Base-by-base conservation (phyloP, 2,797 vertebrate genomes). In the Siniperca scherzeri region DNA sequence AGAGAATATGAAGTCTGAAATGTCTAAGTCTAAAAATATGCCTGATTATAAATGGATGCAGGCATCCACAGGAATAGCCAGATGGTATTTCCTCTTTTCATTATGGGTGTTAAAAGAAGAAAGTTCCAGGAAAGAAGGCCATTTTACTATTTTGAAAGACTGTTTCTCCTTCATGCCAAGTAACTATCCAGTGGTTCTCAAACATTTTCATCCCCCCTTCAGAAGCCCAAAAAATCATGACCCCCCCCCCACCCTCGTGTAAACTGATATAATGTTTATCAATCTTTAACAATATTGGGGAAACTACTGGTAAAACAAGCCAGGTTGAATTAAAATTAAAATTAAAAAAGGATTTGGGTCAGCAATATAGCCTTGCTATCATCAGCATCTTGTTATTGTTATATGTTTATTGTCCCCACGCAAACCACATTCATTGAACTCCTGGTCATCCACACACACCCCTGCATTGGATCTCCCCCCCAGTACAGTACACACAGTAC, bases 1-100 rank as follows among this genome's bases (percentile, higher is more conserved):
- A 60, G 19, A 70, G n/a, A 38, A 33, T 16, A 57, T 42, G 19
- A n/a, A 61, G 53, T 56, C 40, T 77, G 52, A 66, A 76, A 74
- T 79, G 44, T 61, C 55, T 13, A 66, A 74, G 70, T 67, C 68
- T 80, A 70, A 81, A 84, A 84, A 79, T 74, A 84, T 56, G 19
- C 64, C 57, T 60, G 53, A 78, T 77, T 74, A 74, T 81, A 81
- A 82, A 80, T 86, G 44, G 67, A 78, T 65, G 7, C 14, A 27
- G 1, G 0, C 4, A 19, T 78, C 27, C 62, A 57, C 79, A 76
- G 56, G 71, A 81, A 77, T 64, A 80, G 52, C 11, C 36, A 46
- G 48, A 61, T 72, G 59, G 83, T 84, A 85, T 87, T 90, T 91
- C 78, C 79, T 74, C 50, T 83, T 77, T 21, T 78, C 40, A 0